Evolutionary conservation across 2,797 vertebrate species (phyloP).

Genomic region (Clarias fuscus): DNA sequence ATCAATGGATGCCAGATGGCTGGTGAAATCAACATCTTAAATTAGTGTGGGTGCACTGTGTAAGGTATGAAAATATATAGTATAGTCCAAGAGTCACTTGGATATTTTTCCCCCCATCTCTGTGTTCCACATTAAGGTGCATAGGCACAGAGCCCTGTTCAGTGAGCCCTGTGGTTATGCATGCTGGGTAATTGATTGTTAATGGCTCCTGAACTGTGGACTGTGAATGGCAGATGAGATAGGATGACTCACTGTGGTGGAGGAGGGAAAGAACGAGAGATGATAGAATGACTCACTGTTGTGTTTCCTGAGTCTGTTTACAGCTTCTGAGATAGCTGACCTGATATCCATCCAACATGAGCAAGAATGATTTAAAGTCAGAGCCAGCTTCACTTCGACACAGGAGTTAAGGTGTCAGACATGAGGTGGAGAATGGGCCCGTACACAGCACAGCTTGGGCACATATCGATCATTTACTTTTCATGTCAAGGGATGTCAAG

Average conservation of each 20-base stretch:
- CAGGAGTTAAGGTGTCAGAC: slow-evolving; percentile 13
- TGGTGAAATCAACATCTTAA: slow-evolving; percentile 9
- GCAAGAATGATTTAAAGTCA: slow-evolving; percentile 18
- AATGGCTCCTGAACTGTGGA: slow-evolving; percentile 49
- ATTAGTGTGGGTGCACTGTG: neutral
- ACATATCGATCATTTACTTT: slow-evolving; percentile 52
- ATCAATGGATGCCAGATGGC: slow-evolving; percentile 7
- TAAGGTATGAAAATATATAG: neutral
- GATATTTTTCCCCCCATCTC: neutral
- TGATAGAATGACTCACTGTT: slow-evolving; percentile 50
- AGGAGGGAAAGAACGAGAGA: slow-evolving; percentile 20
- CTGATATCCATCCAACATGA: slow-evolving; percentile 16
- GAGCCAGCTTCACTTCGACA: neutral
- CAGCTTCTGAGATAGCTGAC: slow-evolving; percentile 40
- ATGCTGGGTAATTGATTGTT: slow-evolving; percentile 51
- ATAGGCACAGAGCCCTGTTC: neutral
- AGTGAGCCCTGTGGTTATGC: slow-evolving; percentile 9
- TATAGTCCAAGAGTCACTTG: neutral
- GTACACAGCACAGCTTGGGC: slow-evolving; percentile 28
- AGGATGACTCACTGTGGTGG: slow-evolving; percentile 63
- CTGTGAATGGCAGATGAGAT: slow-evolving; percentile 52
- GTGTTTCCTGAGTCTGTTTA: slow-evolving; percentile 52
- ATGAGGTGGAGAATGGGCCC: neutral
- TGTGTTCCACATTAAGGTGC: slow-evolving; percentile 1
- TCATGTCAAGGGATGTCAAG: neutral